These are phyloP conservation scores for Pipistrellus nathusii DNA, from an alignment of 2,797 vertebrate genomes.

Conservation along the genomic window DNA sequence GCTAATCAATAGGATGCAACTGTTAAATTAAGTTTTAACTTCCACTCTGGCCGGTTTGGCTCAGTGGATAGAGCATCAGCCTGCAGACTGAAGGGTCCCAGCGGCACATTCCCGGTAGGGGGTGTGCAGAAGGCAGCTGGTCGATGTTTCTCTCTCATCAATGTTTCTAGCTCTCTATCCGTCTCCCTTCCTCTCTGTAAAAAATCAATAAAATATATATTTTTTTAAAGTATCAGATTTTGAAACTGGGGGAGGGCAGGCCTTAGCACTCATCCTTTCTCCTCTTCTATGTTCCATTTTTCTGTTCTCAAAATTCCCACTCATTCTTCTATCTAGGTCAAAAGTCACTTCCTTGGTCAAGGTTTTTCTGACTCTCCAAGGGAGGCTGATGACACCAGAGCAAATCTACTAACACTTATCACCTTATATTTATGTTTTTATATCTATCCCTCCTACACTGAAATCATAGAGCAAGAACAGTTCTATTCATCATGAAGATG, in stretches of 20 bases:
- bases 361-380: conserved; percentile 25
- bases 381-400: neutral
- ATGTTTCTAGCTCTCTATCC: no score
- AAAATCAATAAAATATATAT: no score
- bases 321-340: neutral
- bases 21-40: neutral
- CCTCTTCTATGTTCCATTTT: neutral
- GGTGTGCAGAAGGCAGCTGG: no score
- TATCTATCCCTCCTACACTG: neutral
- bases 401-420: neutral
- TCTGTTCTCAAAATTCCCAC: neutral
- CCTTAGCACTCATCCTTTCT: neutral
- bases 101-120: no score
- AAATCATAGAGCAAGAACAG: neutral
- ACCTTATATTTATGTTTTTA: neutral
- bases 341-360: neutral
- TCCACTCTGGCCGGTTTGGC: neutral
- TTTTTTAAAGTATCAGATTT: no score
- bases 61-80: no score
- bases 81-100: no score
- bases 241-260: no score
- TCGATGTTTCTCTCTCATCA: no score
- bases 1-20: neutral
- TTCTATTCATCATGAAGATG: neutral
- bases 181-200: no score